Evolutionary conservation across 2,888 invertebrate species (phyloP).

Genomic region (Platycnemis pennipes): DNA sequence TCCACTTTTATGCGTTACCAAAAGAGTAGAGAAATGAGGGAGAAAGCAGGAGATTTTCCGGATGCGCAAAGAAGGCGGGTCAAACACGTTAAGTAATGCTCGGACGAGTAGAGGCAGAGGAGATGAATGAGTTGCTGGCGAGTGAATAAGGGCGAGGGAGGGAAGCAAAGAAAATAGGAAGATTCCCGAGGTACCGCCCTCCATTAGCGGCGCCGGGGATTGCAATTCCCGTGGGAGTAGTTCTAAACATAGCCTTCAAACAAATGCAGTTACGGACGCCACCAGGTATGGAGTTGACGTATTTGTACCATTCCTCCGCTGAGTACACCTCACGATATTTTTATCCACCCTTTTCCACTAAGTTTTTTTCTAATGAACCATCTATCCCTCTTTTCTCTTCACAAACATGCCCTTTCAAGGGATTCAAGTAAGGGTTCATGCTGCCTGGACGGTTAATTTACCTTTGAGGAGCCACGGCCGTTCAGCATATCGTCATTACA

Average conservation of each 20-base stretch:
- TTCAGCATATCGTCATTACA: too few species aligned
- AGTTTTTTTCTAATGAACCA: background rate
- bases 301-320: background rate
- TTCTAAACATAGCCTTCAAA: background rate
- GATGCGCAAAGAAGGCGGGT: background rate
- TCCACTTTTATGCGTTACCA: background rate
- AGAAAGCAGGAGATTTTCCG: background rate
- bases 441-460: background rate
- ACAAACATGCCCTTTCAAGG: background rate
- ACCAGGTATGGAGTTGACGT: background rate
- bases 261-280: background rate
- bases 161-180: background rate
- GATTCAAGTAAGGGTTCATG: too few species aligned
- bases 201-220: background rate
- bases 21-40: background rate
- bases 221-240: background rate
- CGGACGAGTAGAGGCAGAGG: background rate
- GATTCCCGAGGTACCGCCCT: background rate
- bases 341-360: background rate
- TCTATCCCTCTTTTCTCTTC: background rate
- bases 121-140: background rate
- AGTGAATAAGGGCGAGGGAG: constrained; percentile 5
- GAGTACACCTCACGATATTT: background rate
- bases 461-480: background rate
- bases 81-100: background rate